phyloP scores from a whole-genome alignment of 1,140 invertebrate genomes.

The Vollenhovia emeryi region DNA sequence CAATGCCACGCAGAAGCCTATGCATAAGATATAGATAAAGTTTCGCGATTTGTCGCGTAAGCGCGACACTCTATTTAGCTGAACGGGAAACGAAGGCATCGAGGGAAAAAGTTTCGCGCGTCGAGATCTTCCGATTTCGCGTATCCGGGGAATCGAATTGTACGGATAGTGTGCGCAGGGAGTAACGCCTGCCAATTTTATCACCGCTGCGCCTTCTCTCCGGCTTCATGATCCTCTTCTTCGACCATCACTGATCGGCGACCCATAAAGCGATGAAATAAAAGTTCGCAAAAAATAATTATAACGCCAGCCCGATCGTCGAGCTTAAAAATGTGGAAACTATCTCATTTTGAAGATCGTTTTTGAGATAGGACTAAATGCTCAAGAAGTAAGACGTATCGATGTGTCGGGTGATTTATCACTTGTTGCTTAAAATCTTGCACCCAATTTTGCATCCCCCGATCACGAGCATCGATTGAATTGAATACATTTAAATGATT shows the following conservation, averaged over 20 bases:
- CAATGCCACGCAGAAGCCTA: background rate
- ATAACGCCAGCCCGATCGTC: background rate
- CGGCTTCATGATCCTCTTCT: conserved; percentile 28
- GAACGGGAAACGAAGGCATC: background rate
- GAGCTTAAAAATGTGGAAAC: background rate
- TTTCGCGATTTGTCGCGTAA: conserved; percentile 7
- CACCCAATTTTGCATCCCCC: background rate
- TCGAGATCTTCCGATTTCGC: conserved; percentile 20
- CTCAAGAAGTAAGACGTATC: background rate
- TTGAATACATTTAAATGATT: background rate
- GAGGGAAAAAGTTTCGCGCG: conserved; percentile 18
- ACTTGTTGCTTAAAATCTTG: conserved; percentile 49
- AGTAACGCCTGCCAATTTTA: conserved; percentile 46
- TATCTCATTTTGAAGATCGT: conserved; percentile 5
- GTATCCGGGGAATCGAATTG: conserved; percentile 29
- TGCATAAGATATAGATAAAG: conserved; percentile 25
- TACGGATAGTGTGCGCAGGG: background rate
- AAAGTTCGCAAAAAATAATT: conserved; percentile 28
- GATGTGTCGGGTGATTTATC: background rate
- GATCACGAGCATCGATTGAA: background rate
- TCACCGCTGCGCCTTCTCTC: background rate
- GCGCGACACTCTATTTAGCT: background rate
- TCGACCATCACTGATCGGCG: background rate
- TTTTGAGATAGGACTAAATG: background rate
- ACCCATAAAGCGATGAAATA: conserved; percentile 12